Evolutionary conservation across 2,888 invertebrate species (phyloP).

Genomic region (Parochlus steinenii): DNA sequence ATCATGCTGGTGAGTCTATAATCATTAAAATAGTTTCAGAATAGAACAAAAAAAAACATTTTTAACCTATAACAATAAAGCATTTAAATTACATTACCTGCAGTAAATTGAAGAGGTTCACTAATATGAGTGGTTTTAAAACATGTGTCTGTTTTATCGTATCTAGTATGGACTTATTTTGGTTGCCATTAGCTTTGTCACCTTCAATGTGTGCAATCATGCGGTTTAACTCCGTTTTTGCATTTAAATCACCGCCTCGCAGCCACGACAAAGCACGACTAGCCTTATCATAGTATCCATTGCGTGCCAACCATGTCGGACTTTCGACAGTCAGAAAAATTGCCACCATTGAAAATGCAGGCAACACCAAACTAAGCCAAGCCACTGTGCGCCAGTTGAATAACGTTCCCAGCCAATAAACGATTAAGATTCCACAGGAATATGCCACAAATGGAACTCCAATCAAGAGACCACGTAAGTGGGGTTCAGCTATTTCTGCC

Average conservation of each 20-base stretch:
- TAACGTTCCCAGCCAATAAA: slow-evolving; percentile 52
- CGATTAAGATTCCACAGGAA: slow-evolving; percentile 54
- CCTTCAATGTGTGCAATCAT: slow-evolving; percentile 40
- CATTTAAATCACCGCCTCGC: slow-evolving; percentile 39
- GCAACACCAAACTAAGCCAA: slow-evolving; percentile 41
- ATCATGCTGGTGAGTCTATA: too few relatives aligned
- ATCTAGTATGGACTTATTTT: slow-evolving; percentile 32
- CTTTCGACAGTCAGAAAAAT: slow-evolving; percentile 52
- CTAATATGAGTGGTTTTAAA: slow-evolving; percentile 53
- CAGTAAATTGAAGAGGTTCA: slow-evolving; percentile 53
- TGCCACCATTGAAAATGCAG: slow-evolving; percentile 40
- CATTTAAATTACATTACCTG: too few relatives aligned
- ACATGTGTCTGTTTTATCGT: slow-evolving; percentile 41
- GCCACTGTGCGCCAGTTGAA: slow-evolving; percentile 55
- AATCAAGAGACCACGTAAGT: slow-evolving; percentile 47
- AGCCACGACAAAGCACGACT: slow-evolving; percentile 40
- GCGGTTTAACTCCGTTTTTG: slow-evolving; percentile 42
- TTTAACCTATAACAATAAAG: too few relatives aligned
- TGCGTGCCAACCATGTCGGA: slow-evolving; percentile 54
- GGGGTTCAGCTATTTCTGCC: slow-evolving; percentile 58
- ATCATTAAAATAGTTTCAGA: too few relatives aligned
- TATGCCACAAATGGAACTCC: slow-evolving; percentile 61
- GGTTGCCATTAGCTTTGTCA: slow-evolving; percentile 28
- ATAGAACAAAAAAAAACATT: too few relatives aligned
- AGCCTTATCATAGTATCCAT: slow-evolving; percentile 37